phyloP scores from a whole-genome alignment of 35 echinoderm and acorn worm genomes.

The Ptychodera flava region DNA sequence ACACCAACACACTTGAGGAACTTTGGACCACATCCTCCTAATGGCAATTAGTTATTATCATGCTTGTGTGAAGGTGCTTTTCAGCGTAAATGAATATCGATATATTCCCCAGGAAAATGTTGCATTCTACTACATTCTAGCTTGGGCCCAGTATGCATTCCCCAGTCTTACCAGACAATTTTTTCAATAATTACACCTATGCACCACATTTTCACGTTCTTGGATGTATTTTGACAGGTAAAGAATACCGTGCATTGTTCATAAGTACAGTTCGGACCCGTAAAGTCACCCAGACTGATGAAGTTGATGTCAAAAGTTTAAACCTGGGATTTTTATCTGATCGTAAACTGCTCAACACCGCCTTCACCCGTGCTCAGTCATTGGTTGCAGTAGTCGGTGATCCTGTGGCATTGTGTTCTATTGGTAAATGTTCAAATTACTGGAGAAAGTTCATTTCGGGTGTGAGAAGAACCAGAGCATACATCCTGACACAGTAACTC shows the following conservation, averaged over 20 bases:
- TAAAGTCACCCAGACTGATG: constrained; percentile 4
- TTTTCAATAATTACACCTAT: too few species aligned
- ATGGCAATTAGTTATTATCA: too few species aligned
- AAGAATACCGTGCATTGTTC: constrained; percentile 84
- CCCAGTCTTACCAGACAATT: too few species aligned
- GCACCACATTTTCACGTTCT: too few species aligned
- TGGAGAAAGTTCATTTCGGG: constrained; percentile 73
- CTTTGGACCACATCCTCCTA: too few species aligned
- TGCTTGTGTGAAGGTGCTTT: too few species aligned
- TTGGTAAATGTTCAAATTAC: constrained; percentile 58
- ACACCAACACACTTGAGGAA: too few species aligned
- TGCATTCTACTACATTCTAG: too few species aligned
- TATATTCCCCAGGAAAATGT: too few species aligned
- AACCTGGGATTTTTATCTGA: constrained; percentile 87
- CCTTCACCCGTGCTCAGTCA: constrained; percentile 78
- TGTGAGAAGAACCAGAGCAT: constrained; percentile 69
- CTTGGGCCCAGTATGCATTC: too few species aligned
- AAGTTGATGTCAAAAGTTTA: constrained; percentile 33
- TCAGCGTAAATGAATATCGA: too few species aligned
- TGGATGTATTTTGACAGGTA: constrained; percentile 60
- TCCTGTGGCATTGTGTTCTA: constrained; percentile 78
- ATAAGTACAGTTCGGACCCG: constrained; percentile 77
- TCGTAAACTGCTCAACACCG: constrained; percentile 72
- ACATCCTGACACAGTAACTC: constrained; percentile 24
- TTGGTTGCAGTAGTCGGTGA: constrained; percentile 70